phyloP scores from a whole-genome alignment of 2,113 vertebrate genomes.

The Dromas ardeola region DNA sequence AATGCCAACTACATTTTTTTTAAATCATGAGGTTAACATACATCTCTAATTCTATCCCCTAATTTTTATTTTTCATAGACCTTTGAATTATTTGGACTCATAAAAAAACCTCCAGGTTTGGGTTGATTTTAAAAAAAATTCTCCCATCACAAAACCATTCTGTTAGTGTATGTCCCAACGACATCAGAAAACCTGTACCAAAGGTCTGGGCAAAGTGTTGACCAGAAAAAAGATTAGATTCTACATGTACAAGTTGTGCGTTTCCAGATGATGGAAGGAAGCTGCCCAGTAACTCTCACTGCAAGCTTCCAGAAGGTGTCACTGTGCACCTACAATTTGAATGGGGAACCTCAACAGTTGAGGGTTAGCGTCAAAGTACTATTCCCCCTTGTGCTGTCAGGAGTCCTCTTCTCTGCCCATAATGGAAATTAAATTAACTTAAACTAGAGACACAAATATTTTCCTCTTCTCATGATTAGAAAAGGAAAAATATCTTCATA shows the following conservation, averaged over 20 bases:
- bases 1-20: neutral
- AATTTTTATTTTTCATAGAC: rapidly evolving
- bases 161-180: rapidly evolving
- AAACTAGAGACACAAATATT: neutral
- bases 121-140: neutral
- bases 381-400: neutral
- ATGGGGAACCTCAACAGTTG: neutral
- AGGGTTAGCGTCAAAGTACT: neutral
- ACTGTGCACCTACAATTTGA: constrained; percentile 24
- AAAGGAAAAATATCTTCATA: neutral
- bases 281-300: neutral
- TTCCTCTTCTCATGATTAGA: neutral
- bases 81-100: neutral
- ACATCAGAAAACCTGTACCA: neutral
- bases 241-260: neutral
- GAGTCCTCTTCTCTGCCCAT: neutral
- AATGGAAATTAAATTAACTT: neutral
- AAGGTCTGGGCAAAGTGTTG: neutral
- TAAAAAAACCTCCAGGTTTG: neutral
- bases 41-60: neutral
- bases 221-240: neutral
- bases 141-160: neutral
- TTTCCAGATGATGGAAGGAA: neutral
- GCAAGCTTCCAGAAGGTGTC: constrained; percentile 63
- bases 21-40: neutral